These are phyloP conservation scores for Shinisaurus crocodilurus DNA, from an alignment of 2,113 vertebrate species.

Conservation along the genomic window DNA sequence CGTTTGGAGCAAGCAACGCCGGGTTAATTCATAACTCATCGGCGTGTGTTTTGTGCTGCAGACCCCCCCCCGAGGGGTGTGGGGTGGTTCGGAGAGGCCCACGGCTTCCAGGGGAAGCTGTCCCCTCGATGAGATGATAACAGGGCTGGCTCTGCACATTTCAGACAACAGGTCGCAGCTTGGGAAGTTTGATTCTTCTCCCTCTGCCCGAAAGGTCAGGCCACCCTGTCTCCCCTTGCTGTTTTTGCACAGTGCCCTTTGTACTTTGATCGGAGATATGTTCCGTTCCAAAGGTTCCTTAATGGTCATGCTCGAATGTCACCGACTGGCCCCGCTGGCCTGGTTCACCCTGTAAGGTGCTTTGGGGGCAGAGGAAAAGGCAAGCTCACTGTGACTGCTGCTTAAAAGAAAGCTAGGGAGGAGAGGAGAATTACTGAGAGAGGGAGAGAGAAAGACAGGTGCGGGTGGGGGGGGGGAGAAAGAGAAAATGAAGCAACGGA, in stretches of 20 bases:
- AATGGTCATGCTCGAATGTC: fast-evolving
- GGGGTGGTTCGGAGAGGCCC: neutral
- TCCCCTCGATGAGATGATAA: constrained; percentile 44
- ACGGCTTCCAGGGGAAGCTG: neutral
- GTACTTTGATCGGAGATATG: neutral
- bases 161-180: constrained; percentile 40
- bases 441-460: neutral
- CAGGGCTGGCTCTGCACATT: constrained; percentile 41
- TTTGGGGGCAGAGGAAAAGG: constrained; percentile 2
- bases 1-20: neutral
- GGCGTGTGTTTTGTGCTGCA: neutral
- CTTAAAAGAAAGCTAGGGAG: neutral
- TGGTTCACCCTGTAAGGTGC: fast-evolving
- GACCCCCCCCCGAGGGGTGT: no score
- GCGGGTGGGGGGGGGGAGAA: neutral
- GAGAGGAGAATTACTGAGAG: no score
- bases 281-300: neutral
- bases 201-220: constrained; percentile 66
- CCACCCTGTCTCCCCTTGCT: constrained; percentile 45
- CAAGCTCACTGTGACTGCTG: neutral
- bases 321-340: neutral
- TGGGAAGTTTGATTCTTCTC: constrained; percentile 51
- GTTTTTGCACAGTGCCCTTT: constrained; percentile 57
- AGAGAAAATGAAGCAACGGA: neutral
- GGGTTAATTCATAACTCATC: constrained; percentile 32